phyloP scores from a whole-genome alignment of 2,113 vertebrate species.

The Columbina picui region DNA sequence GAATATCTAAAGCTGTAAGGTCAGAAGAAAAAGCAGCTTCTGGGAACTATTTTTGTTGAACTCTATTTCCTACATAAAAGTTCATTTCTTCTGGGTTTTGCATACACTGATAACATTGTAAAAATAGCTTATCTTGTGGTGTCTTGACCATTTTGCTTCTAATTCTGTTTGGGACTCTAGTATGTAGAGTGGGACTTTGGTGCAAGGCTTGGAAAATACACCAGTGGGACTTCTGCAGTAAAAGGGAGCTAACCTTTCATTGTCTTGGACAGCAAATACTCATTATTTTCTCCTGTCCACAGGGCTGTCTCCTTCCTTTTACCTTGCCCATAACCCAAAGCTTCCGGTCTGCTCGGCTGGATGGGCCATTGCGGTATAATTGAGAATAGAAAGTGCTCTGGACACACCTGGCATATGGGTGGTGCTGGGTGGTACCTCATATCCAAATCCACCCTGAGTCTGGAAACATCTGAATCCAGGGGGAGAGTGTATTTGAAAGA shows the following conservation, averaged over 20 bases:
- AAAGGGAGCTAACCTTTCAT: not conserved
- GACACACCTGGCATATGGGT: not conserved
- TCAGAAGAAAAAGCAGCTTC: not conserved
- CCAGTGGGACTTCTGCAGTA: not conserved
- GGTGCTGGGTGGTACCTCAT: not conserved
- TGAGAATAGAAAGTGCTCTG: not conserved
- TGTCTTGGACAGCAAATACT: not conserved
- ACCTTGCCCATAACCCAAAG: not conserved
- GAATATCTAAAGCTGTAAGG: not conserved
- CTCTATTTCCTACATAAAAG: not conserved
- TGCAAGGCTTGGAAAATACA: not conserved
- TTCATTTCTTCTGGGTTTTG: not conserved
- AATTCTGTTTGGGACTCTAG: not conserved
- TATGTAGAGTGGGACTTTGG: not conserved
- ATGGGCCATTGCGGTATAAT: not conserved
- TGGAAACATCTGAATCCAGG: not conserved
- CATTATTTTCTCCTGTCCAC: not conserved
- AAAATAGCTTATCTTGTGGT: not conserved
- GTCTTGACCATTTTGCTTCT: not conserved
- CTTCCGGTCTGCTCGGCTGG: not conserved
- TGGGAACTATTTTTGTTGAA: not conserved
- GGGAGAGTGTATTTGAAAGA: not conserved
- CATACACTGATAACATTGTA: not conserved
- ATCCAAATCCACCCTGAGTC: not conserved
- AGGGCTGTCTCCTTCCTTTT: not conserved